Conservation (phyloP, 37 sponge, comb jelly and placozoan species). For the Halichondria panicea region DNA sequence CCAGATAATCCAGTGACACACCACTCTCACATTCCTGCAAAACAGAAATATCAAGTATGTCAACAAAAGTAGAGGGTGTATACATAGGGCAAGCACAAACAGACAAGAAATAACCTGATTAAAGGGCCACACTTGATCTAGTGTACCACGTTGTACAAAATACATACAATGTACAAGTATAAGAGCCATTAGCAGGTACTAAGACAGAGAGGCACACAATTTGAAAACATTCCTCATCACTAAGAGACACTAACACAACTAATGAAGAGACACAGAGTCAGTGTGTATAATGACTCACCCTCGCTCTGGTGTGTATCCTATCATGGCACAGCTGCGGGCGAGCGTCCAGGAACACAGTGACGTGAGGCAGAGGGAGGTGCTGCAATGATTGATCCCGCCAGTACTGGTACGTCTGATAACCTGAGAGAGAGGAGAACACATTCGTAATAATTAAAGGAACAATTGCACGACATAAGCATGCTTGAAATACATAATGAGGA, state of each 20-base stretch:
- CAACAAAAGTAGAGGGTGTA: conserved; percentile 21
- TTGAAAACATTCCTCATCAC: background rate
- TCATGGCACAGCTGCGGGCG: conserved; percentile 70
- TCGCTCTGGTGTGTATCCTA: conserved; percentile 69
- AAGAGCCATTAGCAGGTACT: too few relatives aligned
- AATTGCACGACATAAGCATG: background rate
- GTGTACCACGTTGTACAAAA: background rate
- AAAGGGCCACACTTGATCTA: background rate
- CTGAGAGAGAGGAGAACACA: conserved; percentile 15
- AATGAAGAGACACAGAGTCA: too few relatives aligned
- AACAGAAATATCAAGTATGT: conserved; percentile 10
- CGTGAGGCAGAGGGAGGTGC: conserved; percentile 65
- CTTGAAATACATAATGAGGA: too few relatives aligned
- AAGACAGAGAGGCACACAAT: background rate
- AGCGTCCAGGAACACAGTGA: conserved; percentile 67
- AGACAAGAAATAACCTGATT: background rate
- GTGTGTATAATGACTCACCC: conserved; percentile 60
- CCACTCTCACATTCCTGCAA: conserved; percentile 80
- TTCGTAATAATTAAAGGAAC: background rate
- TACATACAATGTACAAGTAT: too few relatives aligned
- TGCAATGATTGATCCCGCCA: conserved; percentile 47
- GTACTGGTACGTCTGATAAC: conserved; percentile 58
- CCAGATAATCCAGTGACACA: conserved; percentile 77
- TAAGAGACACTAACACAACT: too few relatives aligned
- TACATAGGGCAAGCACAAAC: background rate